A percentile compares a stretch with the other conserved stretches of the same genome.
Evolutionary conservation across 2,797 vertebrate species (phyloP).

Genomic region (Coreius guichenoti): DNA sequence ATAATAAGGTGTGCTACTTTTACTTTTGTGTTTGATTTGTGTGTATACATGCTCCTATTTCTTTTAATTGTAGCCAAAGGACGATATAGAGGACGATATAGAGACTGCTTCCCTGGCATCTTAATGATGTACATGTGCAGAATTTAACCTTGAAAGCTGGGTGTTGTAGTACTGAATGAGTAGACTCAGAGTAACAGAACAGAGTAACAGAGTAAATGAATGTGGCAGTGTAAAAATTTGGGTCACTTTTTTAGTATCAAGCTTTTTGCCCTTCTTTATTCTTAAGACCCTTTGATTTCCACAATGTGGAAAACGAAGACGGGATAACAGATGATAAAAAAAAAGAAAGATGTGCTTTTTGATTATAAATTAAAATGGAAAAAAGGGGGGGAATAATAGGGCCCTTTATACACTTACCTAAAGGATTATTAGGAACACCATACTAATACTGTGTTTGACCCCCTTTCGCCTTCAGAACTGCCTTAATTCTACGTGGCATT

Average conservation of each 20-base stretch:
- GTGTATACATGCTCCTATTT: neutral
- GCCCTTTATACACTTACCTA: too few relatives aligned
- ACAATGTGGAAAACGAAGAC: neutral
- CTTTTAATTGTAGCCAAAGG: neutral
- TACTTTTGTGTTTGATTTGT: neutral
- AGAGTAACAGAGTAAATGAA: neutral
- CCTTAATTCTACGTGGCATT: too few relatives aligned
- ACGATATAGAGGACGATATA: slow-evolving; percentile 1
- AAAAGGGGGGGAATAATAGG: too few relatives aligned
- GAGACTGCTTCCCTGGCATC: neutral
- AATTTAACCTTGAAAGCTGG: neutral
- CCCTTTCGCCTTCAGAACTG: too few relatives aligned
- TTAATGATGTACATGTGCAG: slow-evolving; percentile 13
- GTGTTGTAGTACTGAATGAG: neutral
- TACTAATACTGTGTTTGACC: too few relatives aligned
- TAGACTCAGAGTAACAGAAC: neutral
- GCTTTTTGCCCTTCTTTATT: neutral
- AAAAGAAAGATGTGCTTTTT: too few relatives aligned
- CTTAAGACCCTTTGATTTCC: neutral
- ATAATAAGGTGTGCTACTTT: neutral
- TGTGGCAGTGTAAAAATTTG: neutral
- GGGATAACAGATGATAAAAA: neutral
- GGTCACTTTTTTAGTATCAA: neutral
- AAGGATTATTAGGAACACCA: too few relatives aligned
- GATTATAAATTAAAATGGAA: neutral